Conservation (phyloP, 2,113 vertebrate genomes). For the Anolis sagrei region DNA sequence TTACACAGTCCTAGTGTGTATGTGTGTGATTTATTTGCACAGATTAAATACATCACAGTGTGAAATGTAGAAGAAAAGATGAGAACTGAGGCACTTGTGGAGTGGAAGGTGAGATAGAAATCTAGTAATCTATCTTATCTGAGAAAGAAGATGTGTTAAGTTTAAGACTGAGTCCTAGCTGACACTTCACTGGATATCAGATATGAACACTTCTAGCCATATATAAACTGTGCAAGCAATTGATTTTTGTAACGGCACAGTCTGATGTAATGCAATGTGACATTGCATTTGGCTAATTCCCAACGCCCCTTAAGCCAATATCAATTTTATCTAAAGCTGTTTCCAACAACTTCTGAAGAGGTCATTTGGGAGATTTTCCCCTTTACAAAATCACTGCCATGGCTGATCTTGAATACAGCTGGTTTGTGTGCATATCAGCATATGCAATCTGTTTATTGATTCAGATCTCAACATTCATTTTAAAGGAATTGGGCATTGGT, state of each 20-base stretch:
- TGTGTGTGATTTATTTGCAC: slow-evolving; percentile 25
- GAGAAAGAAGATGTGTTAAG: slow-evolving; percentile 37
- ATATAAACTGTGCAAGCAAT: slow-evolving; percentile 54
- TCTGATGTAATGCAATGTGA: slow-evolving; percentile 52
- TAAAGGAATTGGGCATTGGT: not conserved
- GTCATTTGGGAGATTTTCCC: slow-evolving; percentile 26
- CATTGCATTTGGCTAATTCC: slow-evolving; percentile 58
- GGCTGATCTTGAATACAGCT: slow-evolving; percentile 26
- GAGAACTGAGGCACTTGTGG: not conserved
- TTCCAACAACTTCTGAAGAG: slow-evolving; percentile 38
- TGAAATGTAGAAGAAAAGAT: not conserved
- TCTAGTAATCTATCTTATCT: slow-evolving; percentile 31
- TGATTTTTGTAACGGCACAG: slow-evolving; percentile 47
- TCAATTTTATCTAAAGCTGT: slow-evolving; percentile 50
- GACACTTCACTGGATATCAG: slow-evolving; percentile 14
- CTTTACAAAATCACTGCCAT: slow-evolving; percentile 19
- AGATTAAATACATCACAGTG: slow-evolving; percentile 50
- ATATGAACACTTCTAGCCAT: slow-evolving; percentile 29
- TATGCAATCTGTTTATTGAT: not conserved
- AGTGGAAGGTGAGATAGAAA: slow-evolving; percentile 17
- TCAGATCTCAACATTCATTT: not conserved
- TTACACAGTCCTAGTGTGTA: too few species aligned
- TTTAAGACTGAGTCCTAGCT: slow-evolving; percentile 25
- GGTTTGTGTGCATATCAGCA: not conserved
- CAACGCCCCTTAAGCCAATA: slow-evolving; percentile 46